Conservation (phyloP, 2,113 vertebrate genomes). For the Epinephelus fuscoguttatus region DNA sequence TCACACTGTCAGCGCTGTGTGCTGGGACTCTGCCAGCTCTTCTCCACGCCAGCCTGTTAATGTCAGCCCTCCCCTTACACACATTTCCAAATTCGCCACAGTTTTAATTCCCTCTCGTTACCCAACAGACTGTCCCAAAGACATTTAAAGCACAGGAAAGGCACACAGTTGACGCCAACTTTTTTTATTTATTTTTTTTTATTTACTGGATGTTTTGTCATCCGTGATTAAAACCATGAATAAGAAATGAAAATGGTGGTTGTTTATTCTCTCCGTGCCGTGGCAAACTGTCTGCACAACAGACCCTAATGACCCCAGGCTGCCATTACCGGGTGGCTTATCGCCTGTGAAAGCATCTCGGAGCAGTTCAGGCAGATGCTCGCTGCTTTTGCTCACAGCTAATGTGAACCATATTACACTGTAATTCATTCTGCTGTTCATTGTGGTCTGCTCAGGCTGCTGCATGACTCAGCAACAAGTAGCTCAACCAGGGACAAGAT, state of each 20-base stretch:
- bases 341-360: conserved; percentile 70
- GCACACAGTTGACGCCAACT: conserved; percentile 45
- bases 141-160: conserved; percentile 46
- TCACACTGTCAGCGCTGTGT: conserved; percentile 63
- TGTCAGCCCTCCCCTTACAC: conserved; percentile 61
- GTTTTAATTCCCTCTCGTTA: conserved; percentile 61
- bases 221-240: conserved; percentile 75
- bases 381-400: conserved; percentile 42
- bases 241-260: conserved; percentile 72
- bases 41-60: conserved; percentile 70
- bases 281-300: conserved; percentile 69
- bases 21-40: conserved; percentile 65
- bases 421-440: conserved; percentile 46
- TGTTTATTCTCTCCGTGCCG: conserved; percentile 57
- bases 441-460: conserved; percentile 6
- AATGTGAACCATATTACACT: conserved; percentile 61
- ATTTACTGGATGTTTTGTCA: conserved; percentile 69
- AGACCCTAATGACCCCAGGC: conserved; percentile 71
- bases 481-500: conserved; percentile 1
- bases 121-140: conserved; percentile 59
- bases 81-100: conserved; percentile 69
- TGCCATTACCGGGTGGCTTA: conserved; percentile 63
- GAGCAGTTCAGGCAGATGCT: conserved; percentile 66
- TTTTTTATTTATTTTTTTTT: background rate
- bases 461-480: conserved; percentile 58